Evolutionary conservation across 1,140 invertebrate species (phyloP).

Genomic region (Aphis craccivora): DNA sequence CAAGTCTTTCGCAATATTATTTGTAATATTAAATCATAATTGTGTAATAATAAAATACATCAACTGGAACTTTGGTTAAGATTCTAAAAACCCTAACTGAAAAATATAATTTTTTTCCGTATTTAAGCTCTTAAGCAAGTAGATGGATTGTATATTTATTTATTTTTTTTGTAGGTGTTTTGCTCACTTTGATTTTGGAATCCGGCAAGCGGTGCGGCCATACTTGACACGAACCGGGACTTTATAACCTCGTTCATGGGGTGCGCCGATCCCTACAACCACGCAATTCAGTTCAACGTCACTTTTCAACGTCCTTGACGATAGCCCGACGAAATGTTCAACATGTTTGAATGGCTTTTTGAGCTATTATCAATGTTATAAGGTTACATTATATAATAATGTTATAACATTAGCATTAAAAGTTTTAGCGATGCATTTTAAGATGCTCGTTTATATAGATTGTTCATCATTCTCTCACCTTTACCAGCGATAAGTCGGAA

Average conservation of each 20-base stretch:
- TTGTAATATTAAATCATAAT: too few relatives aligned
- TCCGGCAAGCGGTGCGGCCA: background rate
- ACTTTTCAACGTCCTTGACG: background rate
- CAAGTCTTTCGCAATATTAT: too few relatives aligned
- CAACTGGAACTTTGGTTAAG: too few relatives aligned
- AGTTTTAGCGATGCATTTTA: background rate
- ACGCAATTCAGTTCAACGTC: conserved; percentile 12
- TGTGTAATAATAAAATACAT: too few relatives aligned
- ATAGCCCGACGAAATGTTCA: background rate
- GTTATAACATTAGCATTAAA: background rate
- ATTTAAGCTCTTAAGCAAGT: too few relatives aligned
- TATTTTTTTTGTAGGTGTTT: too few relatives aligned
- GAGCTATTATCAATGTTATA: background rate
- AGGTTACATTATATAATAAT: background rate
- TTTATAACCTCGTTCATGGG: background rate
- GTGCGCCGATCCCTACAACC: background rate
- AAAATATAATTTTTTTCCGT: too few relatives aligned
- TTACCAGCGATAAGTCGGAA: background rate
- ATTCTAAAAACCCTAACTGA: too few relatives aligned
- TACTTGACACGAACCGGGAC: background rate
- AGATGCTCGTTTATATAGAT: background rate
- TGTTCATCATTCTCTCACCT: background rate
- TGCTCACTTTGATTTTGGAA: conserved; percentile 10
- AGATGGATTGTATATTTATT: too few relatives aligned
- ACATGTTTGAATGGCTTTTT: background rate